A percentile compares a stretch with the other conserved stretches of the same genome.
Evolutionary conservation across 1,140 invertebrate genomes (phyloP).

Genomic region (Meloidogyne floridensis): DNA sequence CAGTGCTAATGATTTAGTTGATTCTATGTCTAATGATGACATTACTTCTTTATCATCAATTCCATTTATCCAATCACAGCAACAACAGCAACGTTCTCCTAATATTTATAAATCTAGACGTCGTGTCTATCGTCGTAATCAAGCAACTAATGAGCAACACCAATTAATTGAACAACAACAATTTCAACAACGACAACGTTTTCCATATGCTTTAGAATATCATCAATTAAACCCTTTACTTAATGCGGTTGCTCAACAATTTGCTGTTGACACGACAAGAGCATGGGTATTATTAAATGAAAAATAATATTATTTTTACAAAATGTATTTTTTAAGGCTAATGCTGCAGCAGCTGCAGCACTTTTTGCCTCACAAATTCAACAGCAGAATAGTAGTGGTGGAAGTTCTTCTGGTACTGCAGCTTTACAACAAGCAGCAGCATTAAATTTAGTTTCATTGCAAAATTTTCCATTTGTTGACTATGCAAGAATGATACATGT

Average conservation of each 20-base stretch:
- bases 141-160: constrained; percentile 19
- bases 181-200: constrained; percentile 19
- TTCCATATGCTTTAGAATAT: constrained; percentile 16
- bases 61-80: neutral
- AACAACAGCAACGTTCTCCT: constrained; percentile 26
- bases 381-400: constrained; percentile 12
- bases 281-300: constrained; percentile 24
- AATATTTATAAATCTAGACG: constrained; percentile 26
- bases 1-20: constrained; percentile 52
- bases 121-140: constrained; percentile 27
- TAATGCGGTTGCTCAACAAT: constrained; percentile 42
- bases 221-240: constrained; percentile 35
- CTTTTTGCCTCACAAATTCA: constrained; percentile 40
- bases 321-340: constrained; percentile 8
- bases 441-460: constrained; percentile 39
- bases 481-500: constrained; percentile 42
- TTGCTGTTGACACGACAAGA: constrained; percentile 42
- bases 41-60: constrained; percentile 20
- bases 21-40: constrained; percentile 34
- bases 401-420: constrained; percentile 28
- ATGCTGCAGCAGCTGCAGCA: constrained; percentile 42
- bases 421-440: constrained; percentile 37
- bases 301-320: no score
- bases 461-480: constrained; percentile 43
- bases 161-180: constrained; percentile 28